These are phyloP conservation scores for Reticulitermes lucifugus DNA, from an alignment of 2,888 invertebrate species.

Conservation along the genomic window DNA sequence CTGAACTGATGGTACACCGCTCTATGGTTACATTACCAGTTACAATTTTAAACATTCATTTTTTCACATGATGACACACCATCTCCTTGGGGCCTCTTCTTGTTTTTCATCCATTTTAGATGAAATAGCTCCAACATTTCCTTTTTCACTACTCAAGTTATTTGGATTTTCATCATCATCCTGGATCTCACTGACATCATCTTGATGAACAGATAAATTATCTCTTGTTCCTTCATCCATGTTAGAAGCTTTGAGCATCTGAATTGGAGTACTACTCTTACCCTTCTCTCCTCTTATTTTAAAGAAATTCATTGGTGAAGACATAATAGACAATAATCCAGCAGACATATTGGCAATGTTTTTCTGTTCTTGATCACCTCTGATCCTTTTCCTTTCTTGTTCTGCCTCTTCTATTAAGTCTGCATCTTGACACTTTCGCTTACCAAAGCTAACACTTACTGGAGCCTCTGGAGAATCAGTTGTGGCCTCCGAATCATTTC, in stretches of 20 bases:
- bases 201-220: neutral
- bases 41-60: neutral
- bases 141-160: neutral
- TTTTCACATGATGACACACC: slow-evolving; percentile 34
- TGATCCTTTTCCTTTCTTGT: neutral
- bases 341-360: neutral
- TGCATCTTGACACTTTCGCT: neutral
- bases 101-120: neutral
- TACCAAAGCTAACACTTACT: neutral
- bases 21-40: neutral
- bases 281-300: slow-evolving; percentile 3
- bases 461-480: neutral
- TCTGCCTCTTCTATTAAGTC: neutral
- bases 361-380: neutral
- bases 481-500: slow-evolving; percentile 10
- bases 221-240: neutral
- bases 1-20: neutral
- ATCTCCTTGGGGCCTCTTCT: neutral
- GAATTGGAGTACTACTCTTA: slow-evolving; percentile 24
- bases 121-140: neutral
- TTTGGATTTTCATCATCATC: slow-evolving; percentile 1
- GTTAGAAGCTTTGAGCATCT: neutral
- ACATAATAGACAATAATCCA: slow-evolving; percentile 2
- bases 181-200: neutral
- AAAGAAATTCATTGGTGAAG: slow-evolving; percentile 29